Conservation (phyloP, 2,888 invertebrate genomes). For the Argyra leucocephala region DNA sequence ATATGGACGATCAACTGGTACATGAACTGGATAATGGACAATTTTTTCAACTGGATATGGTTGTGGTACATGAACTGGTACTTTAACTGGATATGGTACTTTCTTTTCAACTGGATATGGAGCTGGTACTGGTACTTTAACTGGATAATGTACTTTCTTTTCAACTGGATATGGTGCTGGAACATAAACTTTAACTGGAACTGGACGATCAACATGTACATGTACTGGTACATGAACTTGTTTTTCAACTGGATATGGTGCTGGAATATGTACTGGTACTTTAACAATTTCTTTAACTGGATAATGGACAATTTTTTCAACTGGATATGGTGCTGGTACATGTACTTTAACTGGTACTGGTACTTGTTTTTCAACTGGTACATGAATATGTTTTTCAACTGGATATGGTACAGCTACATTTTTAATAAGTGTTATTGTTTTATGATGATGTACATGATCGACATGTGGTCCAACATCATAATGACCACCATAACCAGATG, state of each 20-base stretch:
- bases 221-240: constrained; percentile 57
- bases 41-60: constrained; percentile 65
- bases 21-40: constrained; percentile 58
- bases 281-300: constrained; percentile 61
- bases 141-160: constrained; percentile 63
- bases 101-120: constrained; percentile 59
- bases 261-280: constrained; percentile 60
- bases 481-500: too few species aligned
- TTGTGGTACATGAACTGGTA: constrained; percentile 58
- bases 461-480: constrained; percentile 30
- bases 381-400: constrained; percentile 61
- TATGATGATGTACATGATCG: constrained; percentile 46
- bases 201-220: constrained; percentile 66
- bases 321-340: constrained; percentile 58
- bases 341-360: constrained; percentile 51
- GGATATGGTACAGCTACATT: constrained; percentile 63
- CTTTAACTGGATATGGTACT: constrained; percentile 55
- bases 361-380: constrained; percentile 53
- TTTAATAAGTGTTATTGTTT: constrained; percentile 59
- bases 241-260: constrained; percentile 72
- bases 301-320: constrained; percentile 54
- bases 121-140: constrained; percentile 58
- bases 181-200: constrained; percentile 68
- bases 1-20: constrained; percentile 54
- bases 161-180: constrained; percentile 74